Conservation (phyloP, 2,797 vertebrate species). For the Dendrocincla tyrannina region DNA sequence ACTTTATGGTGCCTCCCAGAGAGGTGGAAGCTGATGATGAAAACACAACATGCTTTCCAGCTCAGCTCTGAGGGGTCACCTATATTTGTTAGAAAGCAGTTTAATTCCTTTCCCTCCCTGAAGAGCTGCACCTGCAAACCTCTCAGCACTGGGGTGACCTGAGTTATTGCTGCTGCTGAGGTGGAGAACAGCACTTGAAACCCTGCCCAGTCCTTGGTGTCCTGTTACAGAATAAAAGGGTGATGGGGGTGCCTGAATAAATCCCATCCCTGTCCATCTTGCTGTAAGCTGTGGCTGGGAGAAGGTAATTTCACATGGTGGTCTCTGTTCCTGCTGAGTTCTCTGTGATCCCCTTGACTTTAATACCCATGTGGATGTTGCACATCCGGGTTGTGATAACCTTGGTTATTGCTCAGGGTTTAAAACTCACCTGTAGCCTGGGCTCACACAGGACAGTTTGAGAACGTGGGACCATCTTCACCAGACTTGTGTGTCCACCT, state of each 20-base stretch:
- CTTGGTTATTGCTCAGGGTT: background rate
- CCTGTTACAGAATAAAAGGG: background rate
- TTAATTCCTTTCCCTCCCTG: background rate
- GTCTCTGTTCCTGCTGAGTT: accelerated
- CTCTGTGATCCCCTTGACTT: background rate
- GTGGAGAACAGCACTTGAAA: background rate
- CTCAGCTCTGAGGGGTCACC: background rate
- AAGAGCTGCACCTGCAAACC: background rate
- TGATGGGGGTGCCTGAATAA: background rate
- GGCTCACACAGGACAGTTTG: accelerated
- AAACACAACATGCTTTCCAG: background rate
- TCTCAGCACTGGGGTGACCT: background rate
- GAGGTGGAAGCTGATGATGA: background rate
- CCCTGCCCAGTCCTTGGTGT: background rate
- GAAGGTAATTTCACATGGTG: background rate
- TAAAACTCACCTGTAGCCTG: background rate
- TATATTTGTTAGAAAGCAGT: background rate
- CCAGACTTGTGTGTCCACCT: accelerated
- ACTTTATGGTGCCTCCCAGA: background rate
- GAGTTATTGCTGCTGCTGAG: background rate
- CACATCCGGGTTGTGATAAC: background rate
- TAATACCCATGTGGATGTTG: accelerated
- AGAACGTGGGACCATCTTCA: accelerated
- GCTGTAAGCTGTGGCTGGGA: accelerated
- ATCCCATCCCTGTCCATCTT: background rate